phyloP scores from a whole-genome alignment of 2,113 vertebrate genomes.

The Paramormyrops kingsleyae region DNA sequence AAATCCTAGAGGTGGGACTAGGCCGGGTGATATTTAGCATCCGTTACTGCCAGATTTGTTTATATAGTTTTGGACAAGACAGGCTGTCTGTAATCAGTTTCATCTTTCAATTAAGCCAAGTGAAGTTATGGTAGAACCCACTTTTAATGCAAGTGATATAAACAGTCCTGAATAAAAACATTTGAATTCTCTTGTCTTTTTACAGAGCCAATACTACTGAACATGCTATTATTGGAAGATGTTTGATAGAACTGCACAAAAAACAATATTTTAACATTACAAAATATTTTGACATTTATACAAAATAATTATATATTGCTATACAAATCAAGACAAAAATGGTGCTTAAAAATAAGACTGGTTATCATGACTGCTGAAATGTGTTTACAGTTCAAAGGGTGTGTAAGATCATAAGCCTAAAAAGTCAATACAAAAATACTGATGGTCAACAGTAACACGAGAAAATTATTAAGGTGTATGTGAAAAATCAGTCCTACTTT shows the following conservation, averaged over 20 bases:
- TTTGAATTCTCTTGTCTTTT: neutral
- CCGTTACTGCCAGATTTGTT: neutral
- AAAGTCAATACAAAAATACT: neutral
- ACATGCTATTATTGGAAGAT: neutral
- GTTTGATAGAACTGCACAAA: neutral
- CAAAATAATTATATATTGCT: neutral
- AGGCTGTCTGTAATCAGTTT: neutral
- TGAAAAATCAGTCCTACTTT: constrained; percentile 1
- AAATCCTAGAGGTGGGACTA: neutral
- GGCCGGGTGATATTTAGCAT: neutral
- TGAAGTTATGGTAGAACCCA: neutral
- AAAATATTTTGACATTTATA: neutral
- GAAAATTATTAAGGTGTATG: neutral
- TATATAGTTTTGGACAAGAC: neutral
- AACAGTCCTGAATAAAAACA: neutral
- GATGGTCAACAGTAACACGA: neutral
- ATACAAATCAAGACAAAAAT: neutral
- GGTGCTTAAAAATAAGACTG: neutral
- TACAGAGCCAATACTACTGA: neutral
- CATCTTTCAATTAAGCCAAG: neutral
- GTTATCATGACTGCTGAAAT: neutral
- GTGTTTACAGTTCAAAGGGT: neutral
- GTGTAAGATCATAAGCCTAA: neutral
- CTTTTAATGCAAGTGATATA: neutral
- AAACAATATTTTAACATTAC: neutral